These are phyloP conservation scores for Argyra leucocephala DNA, from an alignment of 2,888 invertebrate genomes.

Conservation along the genomic window DNA sequence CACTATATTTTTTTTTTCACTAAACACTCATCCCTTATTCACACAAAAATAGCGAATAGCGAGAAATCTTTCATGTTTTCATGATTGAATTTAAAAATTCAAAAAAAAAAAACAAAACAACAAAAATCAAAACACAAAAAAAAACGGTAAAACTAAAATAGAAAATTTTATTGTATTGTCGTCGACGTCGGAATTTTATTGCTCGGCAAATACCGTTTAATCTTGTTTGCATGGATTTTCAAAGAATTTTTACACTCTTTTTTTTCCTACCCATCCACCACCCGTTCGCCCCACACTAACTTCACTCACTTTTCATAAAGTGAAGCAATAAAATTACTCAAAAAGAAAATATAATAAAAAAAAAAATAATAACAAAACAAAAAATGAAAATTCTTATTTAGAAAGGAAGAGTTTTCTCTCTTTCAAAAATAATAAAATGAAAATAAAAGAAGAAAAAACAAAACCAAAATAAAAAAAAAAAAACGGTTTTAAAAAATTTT, in stretches of 20 bases:
- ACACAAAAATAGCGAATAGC: neutral
- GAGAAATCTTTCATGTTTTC: conserved; percentile 5
- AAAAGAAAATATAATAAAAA: neutral
- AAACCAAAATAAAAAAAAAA: neutral
- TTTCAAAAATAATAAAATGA: neutral
- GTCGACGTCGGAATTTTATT: conserved; percentile 9
- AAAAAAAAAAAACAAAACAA: neutral
- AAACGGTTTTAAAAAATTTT: neutral
- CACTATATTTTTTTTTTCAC: neutral
- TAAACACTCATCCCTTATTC: neutral
- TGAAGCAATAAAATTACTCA: neutral
- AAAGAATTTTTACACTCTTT: neutral
- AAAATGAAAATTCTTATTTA: neutral
- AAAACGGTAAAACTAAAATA: neutral
- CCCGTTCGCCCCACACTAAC: neutral
- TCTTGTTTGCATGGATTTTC: conserved; percentile 7
- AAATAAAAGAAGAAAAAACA: neutral
- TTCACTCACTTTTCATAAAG: neutral
- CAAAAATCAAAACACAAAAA: neutral
- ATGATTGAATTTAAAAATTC: conserved; percentile 6
- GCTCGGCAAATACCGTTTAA: conserved; percentile 7
- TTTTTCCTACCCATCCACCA: neutral
- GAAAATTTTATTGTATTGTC: conserved; percentile 1
- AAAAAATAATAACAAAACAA: neutral
- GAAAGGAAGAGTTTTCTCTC: neutral